Evolutionary conservation across 1,140 invertebrate genomes (phyloP), one percentile per base, ranked within the genome.

Genomic region (Eciton burchellii): DNA sequence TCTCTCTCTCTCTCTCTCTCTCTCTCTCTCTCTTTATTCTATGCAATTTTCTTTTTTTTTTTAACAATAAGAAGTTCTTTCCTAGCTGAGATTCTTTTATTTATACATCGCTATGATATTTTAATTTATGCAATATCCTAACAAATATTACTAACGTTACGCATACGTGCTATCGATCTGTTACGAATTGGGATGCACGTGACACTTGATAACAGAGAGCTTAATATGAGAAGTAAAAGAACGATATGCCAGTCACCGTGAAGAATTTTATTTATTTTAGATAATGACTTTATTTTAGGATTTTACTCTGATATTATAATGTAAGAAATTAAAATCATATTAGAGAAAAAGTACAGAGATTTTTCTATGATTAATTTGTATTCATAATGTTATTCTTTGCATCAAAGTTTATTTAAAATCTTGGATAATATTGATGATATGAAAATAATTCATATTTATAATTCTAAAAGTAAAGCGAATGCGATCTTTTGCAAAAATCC

Each of bases 201-300:
- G 8, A 45, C 21, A 66, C 12, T 6, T 56, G 29, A 0, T 24
- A 43, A 29, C 56, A n/a, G 16, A 70, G 52, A 11, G n/a, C 11
- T 71, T 24, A 71, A 41, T 12, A 6, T 57, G 19, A 57, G 6
- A 24, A 72, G 2, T 0, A 47, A 19, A 70, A 14, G 16, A 70
- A 8, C 52, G 41, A 72, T 21, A 41, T 72, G 35, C 41, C 21
- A 57, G 54, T 3, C 1, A 24, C 6, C 8, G 3, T 21, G 21
- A 71, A 21, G n/a, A 29, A 19, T 47, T 14, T 24, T 70, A 16
- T 35, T 71, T 41, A 35, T 71, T 3, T 56, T 41, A 71, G 19
- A 71, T 41, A 56, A 56, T 35, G 24, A 26, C 45, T 68, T 49
- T 66, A 66, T 47, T 43, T 47, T 14, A 49, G 49, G 16, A 49